Base-by-base conservation (phyloP, 2,888 invertebrate genomes). In the Trichopria drosophilae region DNA sequence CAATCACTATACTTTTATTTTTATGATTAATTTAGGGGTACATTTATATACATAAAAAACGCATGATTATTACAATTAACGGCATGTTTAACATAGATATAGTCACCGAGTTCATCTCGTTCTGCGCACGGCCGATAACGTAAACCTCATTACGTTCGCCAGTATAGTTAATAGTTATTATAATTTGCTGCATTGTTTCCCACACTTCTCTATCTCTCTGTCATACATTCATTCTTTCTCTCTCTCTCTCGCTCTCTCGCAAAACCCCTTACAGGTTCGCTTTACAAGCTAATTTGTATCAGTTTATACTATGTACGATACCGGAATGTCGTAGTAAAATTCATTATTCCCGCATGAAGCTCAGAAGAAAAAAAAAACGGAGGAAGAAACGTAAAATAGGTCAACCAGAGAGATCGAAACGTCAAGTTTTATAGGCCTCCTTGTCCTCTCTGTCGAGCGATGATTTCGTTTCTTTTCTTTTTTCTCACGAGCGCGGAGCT, bases 1-100 rank as follows among this genome's bases (percentile, higher is more conserved):
- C 72, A 75, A 73, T 73, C 69, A 73, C 69, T 75, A 73, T 73
- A 73, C 65, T 73, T 73, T 74, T 74, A 73, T 75, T 75, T 71
- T 53, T 53, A 12, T n/a, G 72, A 68, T 73, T 71, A 71, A 66
- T 73, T 72, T 72, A 72, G 63, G 63, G 68, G 68, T 74, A 75
- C 73, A 75, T 73, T 72, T 73, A 74, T 73, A 73, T 74, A 75
- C 73, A 75, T 73, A 74, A 71, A 75, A 75, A 74, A 73, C 67
- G 69, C 74, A 67, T 68, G 65, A 67, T 69, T 68, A 65, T 70
- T 68, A 71, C 66, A 67, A 70, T 67, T 68, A 71, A 66, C 68
- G 65, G 61, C 57, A 61, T 69, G 64, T 64, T 58, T 57, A 67
- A 67, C 65, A 67, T 63, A 67, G 59, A 64, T 56, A 61, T 65